Base-by-base conservation (phyloP, 2,113 vertebrate genomes). In the Cyanocitta stelleri region DNA sequence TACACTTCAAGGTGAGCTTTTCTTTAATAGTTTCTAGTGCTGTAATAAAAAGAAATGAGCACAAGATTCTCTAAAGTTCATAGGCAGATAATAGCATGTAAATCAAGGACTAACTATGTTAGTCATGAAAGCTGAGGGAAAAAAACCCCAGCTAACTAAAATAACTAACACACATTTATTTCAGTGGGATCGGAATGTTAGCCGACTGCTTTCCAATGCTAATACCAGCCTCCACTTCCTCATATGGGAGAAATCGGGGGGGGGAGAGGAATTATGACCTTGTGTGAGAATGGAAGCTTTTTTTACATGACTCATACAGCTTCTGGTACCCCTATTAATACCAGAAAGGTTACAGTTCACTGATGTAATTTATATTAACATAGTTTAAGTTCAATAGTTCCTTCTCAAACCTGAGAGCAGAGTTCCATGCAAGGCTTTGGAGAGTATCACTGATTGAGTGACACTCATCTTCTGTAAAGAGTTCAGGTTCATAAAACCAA, bases 1-100 rank as follows among this genome's bases (percentile, higher is more conserved):
- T 51, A 24, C 23, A 37, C 54, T 89, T 95, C 93, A 96, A 96
- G 96, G 96, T 95, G 93, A 96, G 94, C 27, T 94, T 91, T 79
- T 87, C 81, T 93, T 87, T 87, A 94, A 95, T 82, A 79, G 62
- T 93, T 95, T 91, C 89, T 87, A 91, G 54, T 69, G 77, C 93
- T 93, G 81, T 79, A 92, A 96, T 95, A 91, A 96, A 96, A 97
- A 93, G 69, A 94, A 95, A 92, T 87, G 87, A 95, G 87, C 59
- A 43, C 4, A 21, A 89, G 78, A 95, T 85, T 76, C 84, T 94
- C 44, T 69, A 39, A 91, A 96, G 93, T 96, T 96, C 93, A 87
- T 49, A 67, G 62, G 89, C 41, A 95, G 69, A 89, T 91, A 94
- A 94, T 58, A 94, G 93, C 85, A 92, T 89, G 87, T 95, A 95